Evolutionary conservation across 2,113 vertebrate species (phyloP).

Genomic region (Suricata suricatta): DNA sequence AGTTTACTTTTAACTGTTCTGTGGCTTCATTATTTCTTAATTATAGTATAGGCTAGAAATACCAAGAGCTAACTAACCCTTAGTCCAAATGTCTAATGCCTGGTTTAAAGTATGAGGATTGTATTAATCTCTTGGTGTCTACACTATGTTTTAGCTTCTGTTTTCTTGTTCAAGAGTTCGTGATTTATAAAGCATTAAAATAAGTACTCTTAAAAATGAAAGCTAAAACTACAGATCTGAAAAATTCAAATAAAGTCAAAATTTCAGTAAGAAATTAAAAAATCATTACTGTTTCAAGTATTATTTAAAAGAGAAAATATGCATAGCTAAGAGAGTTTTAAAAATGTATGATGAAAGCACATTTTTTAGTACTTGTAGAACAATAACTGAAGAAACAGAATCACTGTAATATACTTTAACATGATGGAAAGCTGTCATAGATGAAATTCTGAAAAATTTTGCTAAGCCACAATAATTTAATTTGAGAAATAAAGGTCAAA

Average conservation of each 20-base stretch:
- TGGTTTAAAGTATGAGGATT: constrained; percentile 21
- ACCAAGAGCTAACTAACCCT: not conserved
- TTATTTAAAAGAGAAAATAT: not conserved
- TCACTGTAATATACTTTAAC: not conserved
- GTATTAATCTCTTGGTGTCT: not conserved
- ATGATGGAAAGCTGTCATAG: not conserved
- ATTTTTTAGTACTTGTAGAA: not conserved
- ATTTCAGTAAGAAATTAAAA: not conserved
- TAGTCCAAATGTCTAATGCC: not conserved
- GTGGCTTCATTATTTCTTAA: constrained; percentile 52
- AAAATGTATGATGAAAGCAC: not conserved
- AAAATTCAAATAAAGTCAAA: constrained; percentile 19
- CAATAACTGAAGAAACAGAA: not conserved
- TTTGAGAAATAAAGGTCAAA: not conserved
- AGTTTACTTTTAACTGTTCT: not conserved
- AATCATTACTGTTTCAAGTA: not conserved
- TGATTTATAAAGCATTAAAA: constrained; percentile 8
- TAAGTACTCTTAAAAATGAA: not conserved
- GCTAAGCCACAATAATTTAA: not conserved
- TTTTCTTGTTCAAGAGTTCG: not conserved
- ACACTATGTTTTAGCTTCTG: not conserved
- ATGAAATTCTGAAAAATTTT: not conserved
- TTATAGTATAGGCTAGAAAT: not conserved
- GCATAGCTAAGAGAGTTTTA: not conserved
- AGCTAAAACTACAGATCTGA: not conserved